phyloP scores from a whole-genome alignment of 2,888 invertebrate genomes.

The Acronicta alni region DNA sequence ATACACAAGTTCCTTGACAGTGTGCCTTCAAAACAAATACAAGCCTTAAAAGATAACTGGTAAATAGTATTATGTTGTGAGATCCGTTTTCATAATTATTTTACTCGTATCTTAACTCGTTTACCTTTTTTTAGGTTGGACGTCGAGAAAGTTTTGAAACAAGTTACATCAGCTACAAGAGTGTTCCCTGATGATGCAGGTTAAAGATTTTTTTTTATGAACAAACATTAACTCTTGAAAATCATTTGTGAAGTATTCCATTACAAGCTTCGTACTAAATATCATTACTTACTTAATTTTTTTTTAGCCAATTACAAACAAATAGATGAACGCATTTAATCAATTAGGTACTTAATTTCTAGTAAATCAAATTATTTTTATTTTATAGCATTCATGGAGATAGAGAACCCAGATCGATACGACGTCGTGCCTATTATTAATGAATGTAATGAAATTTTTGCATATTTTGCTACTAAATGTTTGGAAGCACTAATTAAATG shows the following conservation, averaged over 20 bases:
- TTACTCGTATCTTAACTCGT: too few species aligned
- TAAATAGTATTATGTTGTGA: constrained; percentile 37
- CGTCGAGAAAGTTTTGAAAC: constrained; percentile 89
- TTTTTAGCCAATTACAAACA: too few species aligned
- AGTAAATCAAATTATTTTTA: neutral
- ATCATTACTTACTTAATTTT: too few species aligned
- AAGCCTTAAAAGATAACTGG: constrained; percentile 90
- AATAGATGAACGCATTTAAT: too few species aligned
- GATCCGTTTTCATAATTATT: too few species aligned
- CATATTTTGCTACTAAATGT: constrained; percentile 93
- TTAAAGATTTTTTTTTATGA: too few species aligned
- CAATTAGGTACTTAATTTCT: neutral
- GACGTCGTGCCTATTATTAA: constrained; percentile 90
- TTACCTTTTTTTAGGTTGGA: constrained; percentile 81
- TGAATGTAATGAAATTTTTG: constrained; percentile 94
- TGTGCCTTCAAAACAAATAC: constrained; percentile 89
- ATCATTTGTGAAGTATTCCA: too few species aligned
- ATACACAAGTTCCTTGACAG: constrained; percentile 93
- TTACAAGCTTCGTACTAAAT: too few species aligned
- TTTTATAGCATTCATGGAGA: constrained; percentile 89
- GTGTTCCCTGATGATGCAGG: constrained; percentile 89
- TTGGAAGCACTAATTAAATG: constrained; percentile 93
- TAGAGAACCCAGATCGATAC: constrained; percentile 89
- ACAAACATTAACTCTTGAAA: too few species aligned
- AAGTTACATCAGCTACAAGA: constrained; percentile 90